Evolutionary conservation across 23 tunicate genomes (phyloP).

Genomic region (Halocynthia roretzi): DNA sequence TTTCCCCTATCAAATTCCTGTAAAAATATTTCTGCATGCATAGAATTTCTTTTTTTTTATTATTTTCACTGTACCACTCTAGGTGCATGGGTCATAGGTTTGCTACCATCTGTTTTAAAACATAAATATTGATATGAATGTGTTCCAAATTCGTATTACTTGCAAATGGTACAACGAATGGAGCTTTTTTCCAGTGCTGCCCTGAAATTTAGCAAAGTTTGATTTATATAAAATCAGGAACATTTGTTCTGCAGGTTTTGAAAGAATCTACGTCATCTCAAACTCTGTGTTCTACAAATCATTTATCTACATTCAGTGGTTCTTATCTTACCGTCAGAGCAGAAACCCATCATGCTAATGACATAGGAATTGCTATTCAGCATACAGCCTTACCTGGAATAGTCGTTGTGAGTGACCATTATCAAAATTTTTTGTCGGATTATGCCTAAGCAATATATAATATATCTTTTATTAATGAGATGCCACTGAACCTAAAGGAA

Average conservation of each 20-base stretch:
- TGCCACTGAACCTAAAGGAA: too few relatives aligned
- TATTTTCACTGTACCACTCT: too few relatives aligned
- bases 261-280: constrained; percentile 49
- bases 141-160: not conserved
- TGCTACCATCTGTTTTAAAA: too few relatives aligned
- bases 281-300: constrained; percentile 56
- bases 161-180: not conserved
- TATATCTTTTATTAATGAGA: not conserved
- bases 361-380: not conserved
- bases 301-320: constrained; percentile 35
- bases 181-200: too few relatives aligned
- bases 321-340: constrained; percentile 17
- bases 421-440: not conserved
- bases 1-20: too few relatives aligned
- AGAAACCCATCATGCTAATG: not conserved
- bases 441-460: not conserved
- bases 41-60: too few relatives aligned
- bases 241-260: constrained; percentile 25
- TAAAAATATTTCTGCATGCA: too few relatives aligned
- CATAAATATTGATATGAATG: too few relatives aligned
- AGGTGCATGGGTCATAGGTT: too few relatives aligned
- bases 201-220: too few relatives aligned
- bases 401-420: not conserved
- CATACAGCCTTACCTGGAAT: constrained; percentile 14
- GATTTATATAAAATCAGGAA: not conserved